phyloP scores from a whole-genome alignment of 2,888 invertebrate genomes.

The Ganaspis brasiliensis region DNA sequence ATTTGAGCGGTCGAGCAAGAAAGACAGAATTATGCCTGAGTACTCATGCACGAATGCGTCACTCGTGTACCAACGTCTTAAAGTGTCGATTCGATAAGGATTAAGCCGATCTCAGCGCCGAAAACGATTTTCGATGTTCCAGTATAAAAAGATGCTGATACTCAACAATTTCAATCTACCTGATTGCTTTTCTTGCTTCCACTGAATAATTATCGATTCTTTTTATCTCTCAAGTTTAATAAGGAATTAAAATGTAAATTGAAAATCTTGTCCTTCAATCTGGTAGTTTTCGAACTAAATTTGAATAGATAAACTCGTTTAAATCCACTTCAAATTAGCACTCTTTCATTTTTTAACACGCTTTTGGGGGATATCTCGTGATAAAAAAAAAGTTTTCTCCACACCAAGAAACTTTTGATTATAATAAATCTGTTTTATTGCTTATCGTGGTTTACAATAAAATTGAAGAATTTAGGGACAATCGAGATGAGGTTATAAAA shows the following conservation, averaged over 20 bases:
- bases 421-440: too few relatives aligned
- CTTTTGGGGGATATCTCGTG: too few relatives aligned
- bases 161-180: conserved; percentile 34
- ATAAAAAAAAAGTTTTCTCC: too few relatives aligned
- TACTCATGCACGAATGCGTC: conserved; percentile 41
- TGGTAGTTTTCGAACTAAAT: neutral
- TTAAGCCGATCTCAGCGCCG: conserved; percentile 31
- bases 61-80: conserved; percentile 40
- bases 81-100: conserved; percentile 42
- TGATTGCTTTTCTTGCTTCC: conserved; percentile 29
- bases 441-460: too few relatives aligned
- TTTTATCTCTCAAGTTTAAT: neutral
- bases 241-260: conserved; percentile 13
- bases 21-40: conserved; percentile 38
- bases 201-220: conserved; percentile 17
- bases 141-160: conserved; percentile 40
- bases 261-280: conserved; percentile 6
- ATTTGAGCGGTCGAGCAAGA: conserved; percentile 53
- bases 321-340: neutral
- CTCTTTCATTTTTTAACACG: neutral
- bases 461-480: too few relatives aligned
- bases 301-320: neutral
- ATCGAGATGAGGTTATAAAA: too few relatives aligned
- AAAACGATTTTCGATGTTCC: conserved; percentile 41
- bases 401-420: too few relatives aligned